Evolutionary conservation across 2,797 vertebrate species (phyloP).

Genomic region (Liparis tanakae): DNA sequence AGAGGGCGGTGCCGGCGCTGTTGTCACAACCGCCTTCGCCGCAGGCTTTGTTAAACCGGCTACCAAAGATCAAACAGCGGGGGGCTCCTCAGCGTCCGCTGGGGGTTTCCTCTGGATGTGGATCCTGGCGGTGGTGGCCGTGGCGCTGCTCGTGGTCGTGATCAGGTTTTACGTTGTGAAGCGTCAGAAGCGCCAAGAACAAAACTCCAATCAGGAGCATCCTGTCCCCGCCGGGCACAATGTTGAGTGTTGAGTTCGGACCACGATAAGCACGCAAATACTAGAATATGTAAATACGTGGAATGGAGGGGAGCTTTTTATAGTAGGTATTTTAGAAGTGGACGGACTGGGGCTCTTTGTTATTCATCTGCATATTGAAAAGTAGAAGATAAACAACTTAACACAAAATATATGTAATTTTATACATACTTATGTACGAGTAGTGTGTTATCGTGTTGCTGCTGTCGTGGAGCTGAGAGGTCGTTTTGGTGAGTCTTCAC

Average conservation of each 20-base stretch:
- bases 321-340: neutral
- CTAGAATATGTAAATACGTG: neutral
- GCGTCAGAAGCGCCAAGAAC: conserved; percentile 44
- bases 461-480: too few relatives aligned
- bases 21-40: neutral
- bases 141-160: conserved; percentile 47
- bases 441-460: neutral
- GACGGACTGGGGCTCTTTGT: neutral
- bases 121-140: conserved; percentile 42
- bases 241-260: neutral
- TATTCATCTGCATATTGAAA: neutral
- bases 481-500: neutral
- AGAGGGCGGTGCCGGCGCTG: neutral
- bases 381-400: neutral
- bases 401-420: neutral
- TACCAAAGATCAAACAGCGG: conserved; percentile 25
- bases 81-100: neutral
- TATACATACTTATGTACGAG: neutral
- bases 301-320: neutral
- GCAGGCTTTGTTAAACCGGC: conserved; percentile 7
- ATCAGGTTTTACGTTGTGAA: conserved; percentile 58
- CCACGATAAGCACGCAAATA: neutral
- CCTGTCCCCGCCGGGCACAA: conserved; percentile 9
- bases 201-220: conserved; percentile 3
- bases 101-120: conserved; percentile 65